Percentiles rank a stretch among this genome's conserved stretches.
Conservation (phyloP, 2,113 vertebrate genomes). For the Leucoraja erinaceus region DNA sequence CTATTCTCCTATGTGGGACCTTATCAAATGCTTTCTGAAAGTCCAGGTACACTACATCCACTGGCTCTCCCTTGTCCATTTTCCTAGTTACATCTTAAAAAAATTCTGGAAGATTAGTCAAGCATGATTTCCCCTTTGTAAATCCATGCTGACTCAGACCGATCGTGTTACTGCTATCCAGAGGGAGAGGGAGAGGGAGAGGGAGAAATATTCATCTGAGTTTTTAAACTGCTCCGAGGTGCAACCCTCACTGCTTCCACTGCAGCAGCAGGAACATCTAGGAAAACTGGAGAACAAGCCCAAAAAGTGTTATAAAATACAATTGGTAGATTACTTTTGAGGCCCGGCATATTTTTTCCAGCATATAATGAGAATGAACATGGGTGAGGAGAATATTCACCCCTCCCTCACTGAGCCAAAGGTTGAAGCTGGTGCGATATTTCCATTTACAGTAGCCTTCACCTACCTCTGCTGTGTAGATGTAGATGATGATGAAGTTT, state of each 20-base stretch:
- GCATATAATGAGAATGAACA: neutral
- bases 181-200: no score
- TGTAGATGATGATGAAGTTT: constrained; percentile 91
- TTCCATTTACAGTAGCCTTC: neutral
- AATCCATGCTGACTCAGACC: no score
- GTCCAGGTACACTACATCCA: no score
- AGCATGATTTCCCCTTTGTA: no score
- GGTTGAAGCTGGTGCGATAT: neutral
- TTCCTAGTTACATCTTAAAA: no score
- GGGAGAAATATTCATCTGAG: no score
- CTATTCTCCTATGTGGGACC: no score
- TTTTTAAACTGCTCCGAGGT: neutral
- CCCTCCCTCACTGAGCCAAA: neutral
- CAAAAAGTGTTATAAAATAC: neutral
- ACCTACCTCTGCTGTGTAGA: constrained; percentile 91
- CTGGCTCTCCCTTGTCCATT: no score
- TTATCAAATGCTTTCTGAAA: no score
- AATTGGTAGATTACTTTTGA: neutral
- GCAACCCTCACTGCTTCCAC: neutral
- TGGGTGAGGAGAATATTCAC: neutral
- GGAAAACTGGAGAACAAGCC: neutral
- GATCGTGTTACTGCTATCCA: no score
- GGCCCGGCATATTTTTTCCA: neutral
- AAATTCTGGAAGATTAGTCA: no score
- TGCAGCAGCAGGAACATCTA: neutral